A percentile compares a stretch with the other conserved stretches of the same genome.
These are phyloP conservation scores for Eurystomus gularis DNA, from an alignment of 2,113 vertebrate genomes.

Conservation along the genomic window DNA sequence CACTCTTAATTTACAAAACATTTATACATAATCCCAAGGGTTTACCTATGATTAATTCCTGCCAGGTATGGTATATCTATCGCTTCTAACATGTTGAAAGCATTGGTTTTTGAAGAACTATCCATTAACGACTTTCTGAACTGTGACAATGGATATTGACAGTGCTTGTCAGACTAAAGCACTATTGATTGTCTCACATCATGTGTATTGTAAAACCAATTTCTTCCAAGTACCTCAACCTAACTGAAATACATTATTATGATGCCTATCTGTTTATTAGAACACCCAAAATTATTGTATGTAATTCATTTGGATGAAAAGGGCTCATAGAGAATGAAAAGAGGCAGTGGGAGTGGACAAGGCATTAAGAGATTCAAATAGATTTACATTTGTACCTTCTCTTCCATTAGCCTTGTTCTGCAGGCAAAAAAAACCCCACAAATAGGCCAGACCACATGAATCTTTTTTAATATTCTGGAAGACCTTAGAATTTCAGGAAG, in stretches of 20 bases:
- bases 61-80: constrained; percentile 72
- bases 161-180: constrained; percentile 84
- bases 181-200: constrained; percentile 86
- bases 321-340: constrained; percentile 14
- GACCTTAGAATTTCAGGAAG: fast-evolving
- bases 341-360: neutral
- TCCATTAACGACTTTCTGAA: constrained; percentile 84
- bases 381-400: neutral
- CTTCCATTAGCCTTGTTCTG: neutral
- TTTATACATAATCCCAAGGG: constrained; percentile 49
- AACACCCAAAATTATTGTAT: constrained; percentile 61
- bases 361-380: neutral
- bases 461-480: neutral
- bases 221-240: constrained; percentile 84
- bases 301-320: constrained; percentile 60
- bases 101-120: constrained; percentile 79
- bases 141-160: constrained; percentile 86
- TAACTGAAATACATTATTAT: constrained; percentile 82
- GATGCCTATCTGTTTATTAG: constrained; percentile 76
- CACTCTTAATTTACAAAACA: constrained; percentile 58
- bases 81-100: constrained; percentile 70
- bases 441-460: fast-evolving
- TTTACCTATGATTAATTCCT: constrained; percentile 79
- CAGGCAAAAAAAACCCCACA: neutral
- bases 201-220: constrained; percentile 88